These are phyloP conservation scores for Barnardius zonarius DNA, from an alignment of 2,113 vertebrate species.

Conservation along the genomic window DNA sequence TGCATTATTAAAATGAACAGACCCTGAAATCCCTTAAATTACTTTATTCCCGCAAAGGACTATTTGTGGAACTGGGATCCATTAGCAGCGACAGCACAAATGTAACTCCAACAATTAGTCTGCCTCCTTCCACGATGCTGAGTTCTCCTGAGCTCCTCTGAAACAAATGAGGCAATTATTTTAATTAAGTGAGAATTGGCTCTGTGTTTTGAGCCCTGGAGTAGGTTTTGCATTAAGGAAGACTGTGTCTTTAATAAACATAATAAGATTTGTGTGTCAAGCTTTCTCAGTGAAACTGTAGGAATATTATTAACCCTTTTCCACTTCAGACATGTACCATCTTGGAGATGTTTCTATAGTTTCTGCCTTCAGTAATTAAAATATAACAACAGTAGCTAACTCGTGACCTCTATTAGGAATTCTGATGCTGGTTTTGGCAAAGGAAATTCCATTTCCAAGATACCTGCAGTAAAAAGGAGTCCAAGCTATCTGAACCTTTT, in stretches of 20 bases:
- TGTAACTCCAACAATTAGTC: neutral
- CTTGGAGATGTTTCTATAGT: neutral
- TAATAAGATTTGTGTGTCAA: neutral
- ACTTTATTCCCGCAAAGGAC: neutral
- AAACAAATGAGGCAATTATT: neutral
- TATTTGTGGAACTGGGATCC: neutral
- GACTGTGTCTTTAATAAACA: neutral
- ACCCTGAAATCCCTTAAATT: neutral
- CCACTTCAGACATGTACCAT: neutral
- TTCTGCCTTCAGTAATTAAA: neutral
- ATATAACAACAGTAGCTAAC: neutral
- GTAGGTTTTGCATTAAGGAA: neutral
- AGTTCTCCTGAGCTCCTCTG: neutral
- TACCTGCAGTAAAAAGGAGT: neutral
- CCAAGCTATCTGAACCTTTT: neutral
- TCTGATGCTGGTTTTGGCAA: neutral
- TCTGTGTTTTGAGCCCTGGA: neutral
- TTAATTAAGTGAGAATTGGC: neutral
- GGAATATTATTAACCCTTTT: neutral
- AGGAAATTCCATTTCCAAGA: neutral
- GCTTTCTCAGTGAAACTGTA: neutral
- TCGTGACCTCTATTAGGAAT: neutral
- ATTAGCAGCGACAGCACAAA: neutral
- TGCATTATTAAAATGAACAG: neutral
- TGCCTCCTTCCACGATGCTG: neutral